Conservation (phyloP, 1,140 invertebrate genomes). For the Diachasmimorpha longicaudata region DNA sequence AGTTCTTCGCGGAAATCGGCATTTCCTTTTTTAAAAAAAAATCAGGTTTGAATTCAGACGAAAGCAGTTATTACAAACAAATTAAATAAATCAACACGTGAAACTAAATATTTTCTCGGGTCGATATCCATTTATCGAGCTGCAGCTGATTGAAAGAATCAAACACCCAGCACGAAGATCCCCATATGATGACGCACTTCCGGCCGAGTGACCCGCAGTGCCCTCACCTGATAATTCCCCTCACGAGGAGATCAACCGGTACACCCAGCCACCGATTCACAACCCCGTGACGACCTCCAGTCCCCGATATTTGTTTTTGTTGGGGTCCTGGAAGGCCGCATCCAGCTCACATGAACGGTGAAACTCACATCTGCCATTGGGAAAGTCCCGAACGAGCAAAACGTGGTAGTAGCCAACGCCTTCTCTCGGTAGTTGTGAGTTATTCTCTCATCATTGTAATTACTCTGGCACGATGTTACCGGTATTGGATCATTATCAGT, state of each 20-base stretch:
- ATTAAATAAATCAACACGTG: no score
- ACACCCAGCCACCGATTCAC: slow-evolving; percentile 43
- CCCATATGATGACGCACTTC: slow-evolving; percentile 46
- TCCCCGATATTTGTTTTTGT: slow-evolving; percentile 50
- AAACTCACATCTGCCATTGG: not conserved
- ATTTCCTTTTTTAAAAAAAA: no score
- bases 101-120: no score
- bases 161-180: not conserved
- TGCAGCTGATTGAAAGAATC: not conserved
- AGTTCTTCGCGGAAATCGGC: no score
- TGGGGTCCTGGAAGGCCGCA: slow-evolving; percentile 26
- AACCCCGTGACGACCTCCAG: slow-evolving; percentile 55
- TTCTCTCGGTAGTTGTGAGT: slow-evolving; percentile 47
- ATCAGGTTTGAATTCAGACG: no score
- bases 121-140: not conserved
- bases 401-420: slow-evolving; percentile 18
- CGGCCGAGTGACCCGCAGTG: slow-evolving; percentile 45
- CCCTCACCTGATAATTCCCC: slow-evolving; percentile 40
- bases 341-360: not conserved
- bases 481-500: slow-evolving; percentile 61
- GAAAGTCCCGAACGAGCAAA: slow-evolving; percentile 36
- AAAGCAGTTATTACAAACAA: no score
- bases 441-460: slow-evolving; percentile 59
- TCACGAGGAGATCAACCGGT: slow-evolving; percentile 16
- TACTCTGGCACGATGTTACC: slow-evolving; percentile 58